Evolutionary conservation across 2,888 invertebrate species (phyloP).

Genomic region (Trisateles emortualis): DNA sequence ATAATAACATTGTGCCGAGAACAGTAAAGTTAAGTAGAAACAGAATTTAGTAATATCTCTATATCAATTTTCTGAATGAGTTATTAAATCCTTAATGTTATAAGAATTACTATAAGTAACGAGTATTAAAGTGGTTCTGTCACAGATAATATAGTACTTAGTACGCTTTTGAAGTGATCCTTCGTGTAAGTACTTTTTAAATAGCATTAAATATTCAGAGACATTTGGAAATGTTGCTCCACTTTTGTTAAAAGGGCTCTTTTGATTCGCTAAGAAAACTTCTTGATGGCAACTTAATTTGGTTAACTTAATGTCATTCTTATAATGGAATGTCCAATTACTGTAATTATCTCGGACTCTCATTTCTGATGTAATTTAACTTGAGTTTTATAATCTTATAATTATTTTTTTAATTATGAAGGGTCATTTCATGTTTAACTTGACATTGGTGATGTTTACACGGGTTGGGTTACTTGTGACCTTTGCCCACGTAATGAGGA

Average conservation of each 20-base stretch:
- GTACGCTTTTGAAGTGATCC: constrained; percentile 2
- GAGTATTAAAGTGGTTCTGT: constrained; percentile 19
- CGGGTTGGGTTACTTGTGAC: neutral
- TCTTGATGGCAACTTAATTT: constrained; percentile 16
- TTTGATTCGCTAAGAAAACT: constrained; percentile 21
- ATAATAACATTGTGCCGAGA: no score
- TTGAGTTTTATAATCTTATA: constrained; percentile 6
- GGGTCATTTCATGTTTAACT: neutral
- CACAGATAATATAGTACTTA: constrained; percentile 9
- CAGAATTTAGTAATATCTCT: no score
- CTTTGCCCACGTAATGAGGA: constrained; percentile 6
- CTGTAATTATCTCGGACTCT: constrained; percentile 11
- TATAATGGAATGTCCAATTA: constrained; percentile 19
- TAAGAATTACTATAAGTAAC: constrained; percentile 25
- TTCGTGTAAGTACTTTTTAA: constrained; percentile 22
- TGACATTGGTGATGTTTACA: neutral
- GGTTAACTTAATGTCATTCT: constrained; percentile 15
- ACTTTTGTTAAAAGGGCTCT: constrained; percentile 14
- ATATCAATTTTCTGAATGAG: no score
- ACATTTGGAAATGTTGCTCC: constrained; percentile 17
- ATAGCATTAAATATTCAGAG: constrained; percentile 34
- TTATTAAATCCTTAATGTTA: constrained; percentile 11
- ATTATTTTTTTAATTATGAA: constrained; percentile 5
- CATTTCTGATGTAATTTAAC: constrained; percentile 8
- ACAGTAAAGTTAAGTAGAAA: no score